phyloP scores from a whole-genome alignment of 2,888 invertebrate genomes.

The Caenorhabditis japonica region DNA sequence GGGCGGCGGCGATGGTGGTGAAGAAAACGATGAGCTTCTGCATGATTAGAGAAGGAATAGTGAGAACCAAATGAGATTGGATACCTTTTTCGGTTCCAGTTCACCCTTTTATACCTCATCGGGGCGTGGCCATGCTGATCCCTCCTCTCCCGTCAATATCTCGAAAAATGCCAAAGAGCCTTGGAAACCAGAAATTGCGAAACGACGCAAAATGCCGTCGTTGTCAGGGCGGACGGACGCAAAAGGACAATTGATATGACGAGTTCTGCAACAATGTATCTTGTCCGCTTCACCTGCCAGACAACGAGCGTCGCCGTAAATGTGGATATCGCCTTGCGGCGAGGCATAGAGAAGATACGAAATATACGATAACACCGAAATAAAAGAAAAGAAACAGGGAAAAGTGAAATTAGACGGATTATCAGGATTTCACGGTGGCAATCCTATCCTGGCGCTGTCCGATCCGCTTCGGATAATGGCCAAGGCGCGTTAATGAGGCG shows the following conservation, averaged over 20 bases:
- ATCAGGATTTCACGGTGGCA: constrained; percentile 38
- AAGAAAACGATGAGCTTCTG: constrained; percentile 57
- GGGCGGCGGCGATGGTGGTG: constrained; percentile 46
- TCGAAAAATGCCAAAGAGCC: constrained; percentile 16
- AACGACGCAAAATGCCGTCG: constrained; percentile 17
- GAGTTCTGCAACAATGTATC: constrained; percentile 47
- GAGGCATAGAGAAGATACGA: constrained; percentile 15
- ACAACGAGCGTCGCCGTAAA: constrained; percentile 18
- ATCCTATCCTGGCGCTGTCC: too few species aligned
- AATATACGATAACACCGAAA: neutral
- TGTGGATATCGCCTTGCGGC: constrained; percentile 4
- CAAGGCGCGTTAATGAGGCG: constrained; percentile 10
- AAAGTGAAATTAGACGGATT: constrained; percentile 40
- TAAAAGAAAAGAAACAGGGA: neutral
- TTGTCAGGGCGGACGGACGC: constrained; percentile 9
- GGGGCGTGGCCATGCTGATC: constrained; percentile 20
- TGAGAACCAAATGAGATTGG: constrained; percentile 30
- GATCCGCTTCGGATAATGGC: too few species aligned
- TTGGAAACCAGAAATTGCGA: neutral
- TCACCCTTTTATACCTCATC: constrained; percentile 3
- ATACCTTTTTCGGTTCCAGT: constrained; percentile 7
- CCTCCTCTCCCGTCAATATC: constrained; percentile 4
- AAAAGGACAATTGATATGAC: constrained; percentile 53
- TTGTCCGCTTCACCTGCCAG: constrained; percentile 31
- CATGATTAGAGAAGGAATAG: constrained; percentile 41